Evolutionary conservation across 2,888 invertebrate species (phyloP).

Genomic region (Lordiphosa fenestrarum): DNA sequence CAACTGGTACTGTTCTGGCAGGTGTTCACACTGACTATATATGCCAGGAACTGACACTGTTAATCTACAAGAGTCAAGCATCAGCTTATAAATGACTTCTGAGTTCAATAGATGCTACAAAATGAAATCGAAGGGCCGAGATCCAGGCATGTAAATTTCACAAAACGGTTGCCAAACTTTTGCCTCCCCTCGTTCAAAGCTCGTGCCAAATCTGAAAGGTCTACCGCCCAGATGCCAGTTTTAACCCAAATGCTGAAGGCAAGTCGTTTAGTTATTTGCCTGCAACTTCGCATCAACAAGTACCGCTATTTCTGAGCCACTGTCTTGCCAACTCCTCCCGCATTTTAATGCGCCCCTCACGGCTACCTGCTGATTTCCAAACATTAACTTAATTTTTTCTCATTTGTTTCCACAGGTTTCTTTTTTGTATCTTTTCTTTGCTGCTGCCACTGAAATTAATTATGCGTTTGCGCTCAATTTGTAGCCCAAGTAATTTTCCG

Average conservation of each 20-base stretch:
- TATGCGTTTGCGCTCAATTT: slow-evolving; percentile 77
- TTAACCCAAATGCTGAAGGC: slow-evolving; percentile 3
- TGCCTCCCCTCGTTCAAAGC: too few species aligned
- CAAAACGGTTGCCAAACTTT: too few species aligned
- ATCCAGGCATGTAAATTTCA: too few species aligned
- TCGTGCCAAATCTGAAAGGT: too few species aligned
- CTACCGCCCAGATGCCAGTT: too few species aligned
- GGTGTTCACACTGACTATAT: too few species aligned
- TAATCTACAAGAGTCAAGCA: too few species aligned
- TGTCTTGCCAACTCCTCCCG: slow-evolving; percentile 27
- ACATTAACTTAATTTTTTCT: slow-evolving; percentile 64
- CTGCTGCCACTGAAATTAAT: slow-evolving; percentile 64
- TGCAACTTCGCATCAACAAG: slow-evolving; percentile 27
- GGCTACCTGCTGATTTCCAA: slow-evolving; percentile 63
- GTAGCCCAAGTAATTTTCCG: slow-evolving; percentile 60
- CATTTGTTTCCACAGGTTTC: slow-evolving; percentile 37
- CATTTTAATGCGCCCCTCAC: slow-evolving; percentile 35
- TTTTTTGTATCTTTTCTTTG: slow-evolving; percentile 13
- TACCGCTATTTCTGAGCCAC: slow-evolving; percentile 50
- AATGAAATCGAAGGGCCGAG: too few species aligned
- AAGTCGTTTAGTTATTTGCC: slow-evolving; percentile 8
- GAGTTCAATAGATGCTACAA: too few species aligned
- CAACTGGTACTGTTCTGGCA: too few species aligned
- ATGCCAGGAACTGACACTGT: too few species aligned
- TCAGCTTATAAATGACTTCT: too few species aligned